Conservation (phyloP, 2,888 invertebrate genomes). For the Drosophila cracens region DNA sequence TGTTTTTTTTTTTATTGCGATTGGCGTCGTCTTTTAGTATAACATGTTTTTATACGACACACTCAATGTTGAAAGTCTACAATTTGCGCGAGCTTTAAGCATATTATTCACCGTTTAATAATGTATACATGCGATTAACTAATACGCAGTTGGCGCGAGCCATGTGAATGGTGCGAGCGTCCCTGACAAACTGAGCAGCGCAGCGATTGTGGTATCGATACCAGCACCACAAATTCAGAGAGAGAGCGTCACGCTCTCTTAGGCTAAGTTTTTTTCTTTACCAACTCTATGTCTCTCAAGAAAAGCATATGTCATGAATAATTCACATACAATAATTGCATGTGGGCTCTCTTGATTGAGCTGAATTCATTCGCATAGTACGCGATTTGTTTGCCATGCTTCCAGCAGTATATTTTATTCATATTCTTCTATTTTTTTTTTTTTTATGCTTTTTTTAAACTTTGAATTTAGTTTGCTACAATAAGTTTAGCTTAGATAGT, state of each 20-base stretch:
- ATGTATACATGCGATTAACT: conserved; percentile 6
- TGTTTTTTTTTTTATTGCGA: conserved; percentile 15
- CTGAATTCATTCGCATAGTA: conserved; percentile 75
- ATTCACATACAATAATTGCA: conserved; percentile 28
- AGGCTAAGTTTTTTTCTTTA: neutral
- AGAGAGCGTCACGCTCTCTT: conserved; percentile 3
- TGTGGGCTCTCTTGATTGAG: conserved; percentile 61
- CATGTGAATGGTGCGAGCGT: conserved; percentile 43
- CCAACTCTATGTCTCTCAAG: conserved; percentile 5
- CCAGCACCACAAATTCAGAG: conserved; percentile 5
- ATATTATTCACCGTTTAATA: conserved; percentile 18
- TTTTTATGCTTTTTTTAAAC: conserved; percentile 32
- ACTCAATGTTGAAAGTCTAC: conserved; percentile 30
- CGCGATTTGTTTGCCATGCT: conserved; percentile 59
- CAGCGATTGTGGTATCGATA: conserved; percentile 15
- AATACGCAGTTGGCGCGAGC: conserved; percentile 19
- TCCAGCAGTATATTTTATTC: conserved; percentile 19
- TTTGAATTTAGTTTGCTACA: conserved; percentile 37
- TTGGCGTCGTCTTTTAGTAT: conserved; percentile 20
- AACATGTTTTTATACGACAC: conserved; percentile 17
- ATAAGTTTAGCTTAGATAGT: conserved; percentile 4
- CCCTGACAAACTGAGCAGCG: conserved; percentile 52
- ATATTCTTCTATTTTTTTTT: conserved; percentile 10
- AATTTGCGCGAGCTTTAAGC: conserved; percentile 24
- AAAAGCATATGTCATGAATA: conserved; percentile 34